Base-by-base conservation (phyloP, 2,113 vertebrate genomes). In the Coptodon bakossiorum region DNA sequence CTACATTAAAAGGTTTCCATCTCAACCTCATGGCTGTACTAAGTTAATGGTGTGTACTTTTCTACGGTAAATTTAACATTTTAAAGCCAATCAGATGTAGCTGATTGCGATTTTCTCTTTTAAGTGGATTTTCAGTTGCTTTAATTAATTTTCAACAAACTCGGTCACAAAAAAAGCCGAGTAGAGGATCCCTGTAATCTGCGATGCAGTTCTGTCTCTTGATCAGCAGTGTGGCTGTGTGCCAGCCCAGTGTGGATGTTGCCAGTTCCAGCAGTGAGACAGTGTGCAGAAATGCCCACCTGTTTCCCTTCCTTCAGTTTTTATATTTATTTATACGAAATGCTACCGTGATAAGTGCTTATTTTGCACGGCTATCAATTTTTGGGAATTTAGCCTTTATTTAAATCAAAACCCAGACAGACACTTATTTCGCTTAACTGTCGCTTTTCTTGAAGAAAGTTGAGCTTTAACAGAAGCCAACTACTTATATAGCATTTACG, bases 1-100 rank as follows among this genome's bases (percentile, higher is more conserved):
- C 88, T 63, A 86, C 88, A 86, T 89, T 90, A 88, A 93, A 93
- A 91, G 91, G 85, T 92, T 95, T 95, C 92, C 92, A 87, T 86
- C 83, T 82, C 45, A 48, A 38, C 83, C 56, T 87, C 56, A 1
- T 22, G 63, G 79, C 81, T 27, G 22, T 4, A 7, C 45, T 82
- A 87, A 89, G 76, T 63, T 73, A 90, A 92, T 68, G 82, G 84
- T 17, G 87, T 89, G 81, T 86, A 80, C 86, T 82, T 90, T 91
- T 86, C 73, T 78, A 85, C 1, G 83, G 27, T 80, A 88, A 92
- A 92, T 88, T 90, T 43, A 91, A 89, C 54, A 86, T 92, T 91
- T 92, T 91, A 79, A 48, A 83, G 43, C 83, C 61, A 87, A 82
- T 92, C 90, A 53, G 56, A 88, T 13, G 7, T 10, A 63, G 34